Percentiles rank a stretch among this genome's conserved stretches.
Conservation (phyloP, 2,113 vertebrate species). For the Chaetorhynchus papuensis region DNA sequence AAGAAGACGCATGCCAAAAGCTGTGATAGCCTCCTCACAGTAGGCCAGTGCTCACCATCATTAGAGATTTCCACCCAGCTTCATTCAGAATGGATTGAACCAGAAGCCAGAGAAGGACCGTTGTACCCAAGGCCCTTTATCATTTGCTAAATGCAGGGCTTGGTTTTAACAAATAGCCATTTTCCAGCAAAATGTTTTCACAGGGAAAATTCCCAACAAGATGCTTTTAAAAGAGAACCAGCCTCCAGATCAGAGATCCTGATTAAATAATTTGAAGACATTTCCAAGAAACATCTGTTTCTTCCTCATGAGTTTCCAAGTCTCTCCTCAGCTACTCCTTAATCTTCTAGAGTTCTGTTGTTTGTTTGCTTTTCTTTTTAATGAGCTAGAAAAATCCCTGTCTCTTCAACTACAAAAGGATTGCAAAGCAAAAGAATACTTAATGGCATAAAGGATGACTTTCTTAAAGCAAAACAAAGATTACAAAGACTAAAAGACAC, state of each 20-base stretch:
- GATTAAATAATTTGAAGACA: neutral
- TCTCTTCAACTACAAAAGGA: neutral
- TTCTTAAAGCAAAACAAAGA: neutral
- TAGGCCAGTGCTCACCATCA: neutral
- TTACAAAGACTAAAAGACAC: neutral
- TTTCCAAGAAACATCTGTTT: neutral
- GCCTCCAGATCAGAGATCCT: neutral
- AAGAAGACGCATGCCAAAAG: fast-evolving
- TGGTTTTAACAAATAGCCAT: neutral
- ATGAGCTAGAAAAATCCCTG: neutral
- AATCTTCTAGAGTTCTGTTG: neutral
- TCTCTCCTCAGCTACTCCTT: neutral
- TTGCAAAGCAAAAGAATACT: neutral
- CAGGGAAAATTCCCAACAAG: neutral
- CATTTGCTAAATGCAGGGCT: neutral
- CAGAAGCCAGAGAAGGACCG: neutral
- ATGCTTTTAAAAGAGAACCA: neutral
- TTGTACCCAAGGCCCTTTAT: neutral
- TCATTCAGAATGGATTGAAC: neutral
- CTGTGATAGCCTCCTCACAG: neutral
- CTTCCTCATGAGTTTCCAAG: neutral
- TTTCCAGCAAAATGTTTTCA: neutral
- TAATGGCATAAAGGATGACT: neutral
- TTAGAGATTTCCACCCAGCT: neutral
- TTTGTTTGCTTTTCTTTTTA: neutral